Conservation (phyloP, 2,888 invertebrate genomes). For the Drosophila monieri region DNA sequence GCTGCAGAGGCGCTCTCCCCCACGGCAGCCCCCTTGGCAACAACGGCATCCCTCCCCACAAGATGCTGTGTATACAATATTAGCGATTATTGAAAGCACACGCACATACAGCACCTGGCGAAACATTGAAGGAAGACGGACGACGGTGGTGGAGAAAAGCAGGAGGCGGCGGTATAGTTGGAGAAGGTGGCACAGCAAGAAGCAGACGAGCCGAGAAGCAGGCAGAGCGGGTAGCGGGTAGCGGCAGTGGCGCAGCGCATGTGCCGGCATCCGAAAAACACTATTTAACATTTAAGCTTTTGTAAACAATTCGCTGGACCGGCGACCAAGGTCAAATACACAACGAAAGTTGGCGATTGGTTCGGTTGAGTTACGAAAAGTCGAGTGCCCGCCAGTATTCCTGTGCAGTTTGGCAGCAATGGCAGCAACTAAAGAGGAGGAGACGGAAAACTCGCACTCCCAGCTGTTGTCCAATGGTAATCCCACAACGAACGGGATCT, state of each 20-base stretch:
- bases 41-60: conserved; percentile 24
- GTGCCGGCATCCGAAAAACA: conserved; percentile 47
- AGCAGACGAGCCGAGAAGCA: conserved; percentile 1
- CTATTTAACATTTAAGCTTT: conserved; percentile 63
- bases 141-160: background rate
- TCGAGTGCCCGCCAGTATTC: conserved; percentile 29
- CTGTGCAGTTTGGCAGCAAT: conserved; percentile 48
- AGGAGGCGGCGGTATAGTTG: conserved; percentile 3
- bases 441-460: conserved; percentile 43
- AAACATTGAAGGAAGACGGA: background rate
- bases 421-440: conserved; percentile 64
- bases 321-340: conserved; percentile 35
- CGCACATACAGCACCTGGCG: conserved; percentile 21
- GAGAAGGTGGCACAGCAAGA: background rate
- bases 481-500: conserved; percentile 40
- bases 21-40: conserved; percentile 8
- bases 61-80: conserved; percentile 78
- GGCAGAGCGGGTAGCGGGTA: conserved; percentile 1
- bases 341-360: conserved; percentile 45
- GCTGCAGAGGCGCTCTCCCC: conserved; percentile 51
- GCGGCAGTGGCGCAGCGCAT: conserved; percentile 25
- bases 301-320: conserved; percentile 66
- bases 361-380: conserved; percentile 13
- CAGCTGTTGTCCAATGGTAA: conserved; percentile 58
- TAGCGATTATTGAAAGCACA: conserved; percentile 58